Base-by-base conservation (phyloP, 2,113 vertebrate genomes). In the Centrocercus urophasianus region DNA sequence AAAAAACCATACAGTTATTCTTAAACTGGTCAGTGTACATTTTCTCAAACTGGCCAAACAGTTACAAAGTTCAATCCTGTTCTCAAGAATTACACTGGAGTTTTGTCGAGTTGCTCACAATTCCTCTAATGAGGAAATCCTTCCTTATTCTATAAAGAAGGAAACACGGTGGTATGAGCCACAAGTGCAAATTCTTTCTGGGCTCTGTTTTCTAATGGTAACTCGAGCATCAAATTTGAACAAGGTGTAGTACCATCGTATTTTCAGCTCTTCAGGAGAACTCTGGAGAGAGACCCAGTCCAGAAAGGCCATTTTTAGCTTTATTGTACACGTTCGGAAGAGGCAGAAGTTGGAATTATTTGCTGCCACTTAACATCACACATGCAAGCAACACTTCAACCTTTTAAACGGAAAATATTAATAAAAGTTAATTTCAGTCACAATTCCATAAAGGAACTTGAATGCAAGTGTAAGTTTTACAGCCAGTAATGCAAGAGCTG, bases 381-480 rank as follows among this genome's bases (percentile, higher is more conserved):
- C 59, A 74, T 3, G n/a, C 28, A 72, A 82, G 78, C 57, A 81
- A 28, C 0, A 3, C 38, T 48, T 88, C 0, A 0, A 54, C 13
- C 30, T 92, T 89, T 74, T 64, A 67, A 28, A 83, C 7, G 50
- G 75, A 6, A 70, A 73, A 54, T 2, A 3, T 1, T 4, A 70
- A 12, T 22, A 28, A 15, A 52, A 75, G 8, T 34, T 13, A 91
- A 73, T 65, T 60, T 6, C 22, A 34, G 28, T 32, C 28, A 80
- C 61, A 86, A 75, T 65, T 77, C n/a, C 63, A 47, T 30, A 25
- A 63, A 80, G 8, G 8, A 90, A 6, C 24, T 65, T 71, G 36
- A 15, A 71, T 8, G 3, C 8, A 92, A 50, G 6, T 52, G 75
- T 16, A 30, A 67, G 4, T 80, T 52, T 81, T 45, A 74, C 40